A percentile compares a stretch with the other conserved stretches of the same genome.
Conservation (phyloP, 1,140 invertebrate species). For the Helicoverpa zea region DNA sequence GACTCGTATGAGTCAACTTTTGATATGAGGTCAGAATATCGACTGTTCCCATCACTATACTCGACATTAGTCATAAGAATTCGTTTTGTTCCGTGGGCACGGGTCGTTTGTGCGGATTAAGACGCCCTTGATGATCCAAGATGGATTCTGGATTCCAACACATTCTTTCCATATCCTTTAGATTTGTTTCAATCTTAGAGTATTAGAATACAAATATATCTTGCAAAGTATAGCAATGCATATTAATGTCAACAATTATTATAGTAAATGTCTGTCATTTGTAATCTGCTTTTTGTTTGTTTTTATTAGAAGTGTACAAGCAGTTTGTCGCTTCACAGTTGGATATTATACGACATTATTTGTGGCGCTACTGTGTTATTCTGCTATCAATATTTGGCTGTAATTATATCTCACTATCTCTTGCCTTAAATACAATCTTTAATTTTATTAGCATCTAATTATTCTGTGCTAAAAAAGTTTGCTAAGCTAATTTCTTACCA, state of each 20-base stretch:
- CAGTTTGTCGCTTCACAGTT: not conserved
- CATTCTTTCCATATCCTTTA: slow-evolving; percentile 39
- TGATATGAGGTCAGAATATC: not conserved
- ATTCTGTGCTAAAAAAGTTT: not conserved
- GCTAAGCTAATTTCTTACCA: not conserved
- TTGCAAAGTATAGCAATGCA: slow-evolving; percentile 17
- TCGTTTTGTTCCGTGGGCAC: slow-evolving; percentile 69
- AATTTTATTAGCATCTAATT: not conserved
- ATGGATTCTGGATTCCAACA: slow-evolving; percentile 34
- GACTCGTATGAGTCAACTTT: not conserved
- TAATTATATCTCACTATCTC: too few relatives aligned
- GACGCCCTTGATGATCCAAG: slow-evolving; percentile 54
- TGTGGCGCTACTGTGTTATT: too few relatives aligned
- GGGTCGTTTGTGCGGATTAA: slow-evolving; percentile 67
- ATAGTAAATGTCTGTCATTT: slow-evolving; percentile 24
- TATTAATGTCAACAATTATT: slow-evolving; percentile 17
- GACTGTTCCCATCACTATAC: slow-evolving; percentile 25
- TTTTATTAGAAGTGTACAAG: not conserved
- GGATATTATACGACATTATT: not conserved
- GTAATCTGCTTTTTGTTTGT: slow-evolving; percentile 4
- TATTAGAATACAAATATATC: slow-evolving; percentile 34
- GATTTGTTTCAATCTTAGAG: slow-evolving; percentile 48
- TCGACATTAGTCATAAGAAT: slow-evolving; percentile 67
- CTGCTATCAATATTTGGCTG: too few relatives aligned
- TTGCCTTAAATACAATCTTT: not conserved